Base-by-base conservation (phyloP, 1,140 invertebrate species). In the Hycleus phaleratus region DNA sequence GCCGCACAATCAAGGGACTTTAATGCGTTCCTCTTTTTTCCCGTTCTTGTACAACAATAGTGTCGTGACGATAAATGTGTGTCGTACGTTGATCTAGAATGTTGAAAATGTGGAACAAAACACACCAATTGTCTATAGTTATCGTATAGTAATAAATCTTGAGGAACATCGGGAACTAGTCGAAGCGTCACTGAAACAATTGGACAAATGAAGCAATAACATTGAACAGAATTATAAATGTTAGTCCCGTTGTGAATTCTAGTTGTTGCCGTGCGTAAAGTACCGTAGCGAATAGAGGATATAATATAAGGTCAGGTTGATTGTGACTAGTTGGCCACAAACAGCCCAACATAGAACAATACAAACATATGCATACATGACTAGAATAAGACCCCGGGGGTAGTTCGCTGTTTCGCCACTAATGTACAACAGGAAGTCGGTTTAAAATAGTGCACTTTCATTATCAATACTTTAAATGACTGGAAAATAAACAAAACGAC, bases 401-500 rank as follows among this genome's bases (percentile, higher is more conserved):
- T 48, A 49, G 46, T 10, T 51, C 40, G 39, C 42, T 58, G 40
- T 42, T 46, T 51, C 45, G 51, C 48, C 48, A 45, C 45, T 50
- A 56, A 60, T 56, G 40, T 49, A 46, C 52, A 60, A 38, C 58
- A 55, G 52, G 58, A 60, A 60, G 46, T 18, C 50, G 39, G 47
- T 56, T 47, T 60, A 48, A 60, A 60, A 60, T 60, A 60, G 43
- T 60, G 52, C 18, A n/a, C 51, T 53, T 46, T 53, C 51, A 53
- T 46, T 40, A 53, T 46, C 51, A 53, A 45, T 32, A 53, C 38
- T 52, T 4, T 32, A 32, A 32, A 32, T 32, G 7, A 32, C 32
- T 5, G 4, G 7, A 32, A 32, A 7, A 32, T 32, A 32, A 32
- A 32, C 32, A 32, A 32, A 32, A 7, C 32, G 7, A 2, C 3